These are phyloP conservation scores for Lepidochitona cinerea DNA, from an alignment of 2,888 invertebrate species.

Conservation along the genomic window DNA sequence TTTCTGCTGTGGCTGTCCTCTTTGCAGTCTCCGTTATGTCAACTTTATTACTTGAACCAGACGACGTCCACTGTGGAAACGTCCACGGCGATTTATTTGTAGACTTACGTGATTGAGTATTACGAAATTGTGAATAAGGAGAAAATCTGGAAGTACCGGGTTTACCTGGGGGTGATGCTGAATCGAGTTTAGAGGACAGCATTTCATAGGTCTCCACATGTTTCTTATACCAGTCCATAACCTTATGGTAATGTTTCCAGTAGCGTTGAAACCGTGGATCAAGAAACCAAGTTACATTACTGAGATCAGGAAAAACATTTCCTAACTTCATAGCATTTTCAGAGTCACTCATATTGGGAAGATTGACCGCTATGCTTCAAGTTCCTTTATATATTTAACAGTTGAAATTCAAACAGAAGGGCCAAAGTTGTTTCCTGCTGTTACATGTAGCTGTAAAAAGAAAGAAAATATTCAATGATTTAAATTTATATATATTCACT, in stretches of 20 bases:
- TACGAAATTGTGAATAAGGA: not conserved
- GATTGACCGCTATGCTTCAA: no score
- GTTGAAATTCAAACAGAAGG: no score
- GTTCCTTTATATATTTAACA: no score
- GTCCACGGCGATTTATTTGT: not conserved
- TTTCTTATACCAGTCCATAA: conserved; percentile 53
- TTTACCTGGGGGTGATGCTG: not conserved
- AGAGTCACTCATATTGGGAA: no score
- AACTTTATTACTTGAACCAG: not conserved
- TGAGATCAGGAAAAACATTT: not conserved
- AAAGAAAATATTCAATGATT: no score
- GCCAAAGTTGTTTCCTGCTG: no score
- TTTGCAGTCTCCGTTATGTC: conserved; percentile 10
- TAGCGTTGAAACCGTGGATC: conserved; percentile 51
- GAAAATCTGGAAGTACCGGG: not conserved
- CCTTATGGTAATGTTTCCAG: conserved; percentile 56
- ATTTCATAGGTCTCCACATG: conserved; percentile 42
- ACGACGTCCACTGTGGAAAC: not conserved
- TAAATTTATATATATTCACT: no score
- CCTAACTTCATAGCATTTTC: no score
- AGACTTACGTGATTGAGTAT: not conserved
- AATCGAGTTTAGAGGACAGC: not conserved
- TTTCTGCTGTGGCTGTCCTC: not conserved
- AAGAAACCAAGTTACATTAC: conserved; percentile 42
- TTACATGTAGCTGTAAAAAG: no score